Percentiles rank a stretch among this genome's conserved stretches.
These are phyloP conservation scores for Noctua janthe DNA, from an alignment of 2,888 invertebrate genomes.

Conservation along the genomic window DNA sequence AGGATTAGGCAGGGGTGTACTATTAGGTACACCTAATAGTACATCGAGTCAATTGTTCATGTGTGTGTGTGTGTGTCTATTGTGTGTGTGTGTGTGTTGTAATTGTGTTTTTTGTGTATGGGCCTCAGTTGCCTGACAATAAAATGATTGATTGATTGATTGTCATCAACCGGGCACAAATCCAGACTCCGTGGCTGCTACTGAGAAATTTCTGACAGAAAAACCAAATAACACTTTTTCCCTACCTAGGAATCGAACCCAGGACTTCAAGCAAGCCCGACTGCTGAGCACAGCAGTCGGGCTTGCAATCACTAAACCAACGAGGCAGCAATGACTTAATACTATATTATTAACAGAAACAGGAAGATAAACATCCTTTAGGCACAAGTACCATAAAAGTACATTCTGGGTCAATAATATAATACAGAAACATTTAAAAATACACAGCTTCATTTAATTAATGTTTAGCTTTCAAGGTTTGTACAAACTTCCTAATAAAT, in stretches of 20 bases:
- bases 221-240: background rate
- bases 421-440: slow-evolving; percentile 2
- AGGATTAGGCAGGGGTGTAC: background rate
- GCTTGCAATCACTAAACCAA: background rate
- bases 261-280: too few species aligned
- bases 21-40: background rate
- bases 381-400: slow-evolving; percentile 4
- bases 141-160: too few species aligned
- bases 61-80: too few species aligned
- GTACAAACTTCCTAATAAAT: slow-evolving; percentile 25
- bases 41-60: too few species aligned
- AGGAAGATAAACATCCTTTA: slow-evolving; percentile 33
- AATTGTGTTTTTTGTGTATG: too few species aligned
- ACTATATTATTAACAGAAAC: slow-evolving; percentile 7
- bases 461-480: slow-evolving; percentile 37
- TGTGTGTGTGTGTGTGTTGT: too few species aligned
- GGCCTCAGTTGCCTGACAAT: too few species aligned
- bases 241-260: background rate
- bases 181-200: background rate
- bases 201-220: background rate
- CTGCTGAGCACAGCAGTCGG: background rate
- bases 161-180: too few species aligned
- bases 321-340: background rate
- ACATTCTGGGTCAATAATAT: slow-evolving; percentile 24
- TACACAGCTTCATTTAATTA: slow-evolving; percentile 14